A percentile compares a stretch with the other conserved stretches of the same genome.
Conservation (phyloP, 2,797 vertebrate species). For the Pseudocheirus occidentalis region DNA sequence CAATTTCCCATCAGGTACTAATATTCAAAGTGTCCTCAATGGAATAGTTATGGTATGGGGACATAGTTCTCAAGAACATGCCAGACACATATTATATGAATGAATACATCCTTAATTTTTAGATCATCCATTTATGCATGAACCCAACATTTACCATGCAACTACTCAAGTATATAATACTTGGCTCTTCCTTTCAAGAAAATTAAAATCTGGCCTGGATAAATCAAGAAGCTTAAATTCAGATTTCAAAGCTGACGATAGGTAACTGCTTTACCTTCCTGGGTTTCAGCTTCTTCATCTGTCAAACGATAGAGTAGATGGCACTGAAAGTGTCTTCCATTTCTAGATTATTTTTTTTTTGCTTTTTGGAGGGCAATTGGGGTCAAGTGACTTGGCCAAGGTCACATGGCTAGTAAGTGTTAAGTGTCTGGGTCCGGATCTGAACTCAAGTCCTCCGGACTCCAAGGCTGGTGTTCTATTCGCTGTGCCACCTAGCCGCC, state of each 20-base stretch:
- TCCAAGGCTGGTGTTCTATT: too few relatives aligned
- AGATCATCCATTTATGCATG: not conserved
- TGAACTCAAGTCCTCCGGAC: too few relatives aligned
- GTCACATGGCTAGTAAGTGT: too few relatives aligned
- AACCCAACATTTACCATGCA: not conserved
- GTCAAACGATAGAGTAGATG: not conserved
- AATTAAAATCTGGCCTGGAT: not conserved
- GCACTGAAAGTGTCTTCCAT: not conserved
- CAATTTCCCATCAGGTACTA: not conserved
- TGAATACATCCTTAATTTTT: not conserved
- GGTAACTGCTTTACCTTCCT: not conserved
- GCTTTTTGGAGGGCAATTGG: too few relatives aligned
- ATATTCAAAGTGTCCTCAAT: not conserved
- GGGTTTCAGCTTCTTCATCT: not conserved
- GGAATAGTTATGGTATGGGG: not conserved
- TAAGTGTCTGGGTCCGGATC: too few relatives aligned
- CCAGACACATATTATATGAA: not conserved
- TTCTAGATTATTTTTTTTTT: too few relatives aligned
- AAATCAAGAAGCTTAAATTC: not conserved
- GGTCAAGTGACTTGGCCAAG: too few relatives aligned
- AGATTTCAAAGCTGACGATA: not conserved
- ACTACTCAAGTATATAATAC: not conserved
- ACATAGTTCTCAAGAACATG: not conserved
- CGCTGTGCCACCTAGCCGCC: too few relatives aligned
- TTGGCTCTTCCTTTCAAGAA: not conserved